These are phyloP conservation scores for Mormyrops boulengeri DNA, from an alignment of 2,797 vertebrate genomes.

Conservation along the genomic window DNA sequence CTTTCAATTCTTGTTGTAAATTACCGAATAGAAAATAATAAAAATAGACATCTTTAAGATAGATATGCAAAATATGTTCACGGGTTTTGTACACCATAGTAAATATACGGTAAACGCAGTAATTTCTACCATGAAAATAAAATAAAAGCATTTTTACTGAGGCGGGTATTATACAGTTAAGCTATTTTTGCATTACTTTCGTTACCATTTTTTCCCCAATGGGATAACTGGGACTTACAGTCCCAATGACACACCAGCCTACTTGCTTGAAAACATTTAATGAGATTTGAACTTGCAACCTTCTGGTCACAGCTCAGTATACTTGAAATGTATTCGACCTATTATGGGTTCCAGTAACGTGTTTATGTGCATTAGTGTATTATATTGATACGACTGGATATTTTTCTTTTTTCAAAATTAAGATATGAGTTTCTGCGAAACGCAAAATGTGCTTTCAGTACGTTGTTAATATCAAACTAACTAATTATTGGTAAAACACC, in stretches of 20 bases:
- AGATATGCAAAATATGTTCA: background rate
- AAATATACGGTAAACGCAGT: background rate
- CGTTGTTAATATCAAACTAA: background rate
- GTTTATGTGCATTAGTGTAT: background rate
- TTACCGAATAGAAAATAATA: background rate
- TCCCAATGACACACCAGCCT: background rate
- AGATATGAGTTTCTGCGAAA: background rate
- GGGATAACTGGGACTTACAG: background rate
- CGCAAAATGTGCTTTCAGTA: background rate
- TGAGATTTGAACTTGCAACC: background rate
- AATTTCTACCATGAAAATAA: background rate
- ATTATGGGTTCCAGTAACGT: background rate
- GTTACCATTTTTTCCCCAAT: background rate
- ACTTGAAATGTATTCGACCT: background rate
- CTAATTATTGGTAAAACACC: background rate
- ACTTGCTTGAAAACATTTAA: background rate
- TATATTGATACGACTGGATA: background rate
- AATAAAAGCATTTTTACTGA: background rate
- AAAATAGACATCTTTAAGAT: background rate
- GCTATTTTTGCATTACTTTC: background rate
- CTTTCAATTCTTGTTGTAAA: background rate
- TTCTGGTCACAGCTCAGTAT: background rate
- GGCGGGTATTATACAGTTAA: background rate
- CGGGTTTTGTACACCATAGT: background rate
- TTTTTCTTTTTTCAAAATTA: background rate